Evolutionary conservation across 2,113 vertebrate genomes (phyloP).

Genomic region (Lontra canadensis): DNA sequence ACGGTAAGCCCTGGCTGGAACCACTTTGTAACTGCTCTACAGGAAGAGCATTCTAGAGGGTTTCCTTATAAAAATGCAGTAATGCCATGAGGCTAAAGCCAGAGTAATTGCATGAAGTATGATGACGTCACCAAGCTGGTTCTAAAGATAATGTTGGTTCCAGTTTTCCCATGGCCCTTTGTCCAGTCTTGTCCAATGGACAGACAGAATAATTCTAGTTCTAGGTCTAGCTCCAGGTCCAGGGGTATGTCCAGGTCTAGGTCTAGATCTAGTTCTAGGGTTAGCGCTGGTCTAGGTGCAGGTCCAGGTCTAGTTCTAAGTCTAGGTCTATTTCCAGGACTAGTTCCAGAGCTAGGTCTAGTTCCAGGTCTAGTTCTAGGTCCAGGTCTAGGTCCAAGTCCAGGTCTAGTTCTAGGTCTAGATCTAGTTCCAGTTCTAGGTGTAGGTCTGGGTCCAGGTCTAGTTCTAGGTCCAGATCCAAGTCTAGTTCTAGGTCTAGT

Average conservation of each 20-base stretch:
- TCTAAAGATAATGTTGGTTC: not conserved
- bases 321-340: not conserved
- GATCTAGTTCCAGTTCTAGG: not conserved
- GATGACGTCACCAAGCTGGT: not conserved
- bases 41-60: not conserved
- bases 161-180: not conserved
- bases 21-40: not conserved
- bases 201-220: not conserved
- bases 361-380: too few relatives aligned
- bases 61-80: not conserved
- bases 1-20: not conserved
- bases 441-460: accelerated
- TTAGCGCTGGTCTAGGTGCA: not conserved
- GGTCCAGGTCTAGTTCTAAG: accelerated
- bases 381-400: not conserved
- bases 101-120: not conserved
- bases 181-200: not conserved
- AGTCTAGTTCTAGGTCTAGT: not conserved
- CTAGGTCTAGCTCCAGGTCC: not conserved
- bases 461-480: not conserved
- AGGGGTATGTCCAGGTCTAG: not conserved
- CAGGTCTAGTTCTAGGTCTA: not conserved
- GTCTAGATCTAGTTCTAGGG: not conserved
- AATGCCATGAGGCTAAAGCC: not conserved
- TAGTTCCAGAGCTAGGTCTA: not conserved